Evolutionary conservation across 2,797 vertebrate species (phyloP), one percentile per base, ranked within the genome.

Genomic region (Hylomyscus alleni): DNA sequence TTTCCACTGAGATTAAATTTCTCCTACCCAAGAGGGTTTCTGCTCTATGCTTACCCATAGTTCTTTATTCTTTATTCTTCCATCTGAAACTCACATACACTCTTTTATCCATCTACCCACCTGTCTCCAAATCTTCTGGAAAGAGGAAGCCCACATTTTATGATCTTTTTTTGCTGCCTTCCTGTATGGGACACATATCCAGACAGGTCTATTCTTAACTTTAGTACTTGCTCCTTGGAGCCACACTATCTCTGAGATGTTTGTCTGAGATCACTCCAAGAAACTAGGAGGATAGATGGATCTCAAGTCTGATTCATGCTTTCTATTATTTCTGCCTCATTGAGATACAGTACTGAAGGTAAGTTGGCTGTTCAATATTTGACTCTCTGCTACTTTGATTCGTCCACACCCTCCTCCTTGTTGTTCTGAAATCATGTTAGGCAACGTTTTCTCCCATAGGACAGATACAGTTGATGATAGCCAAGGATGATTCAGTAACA

Each of bases 271-370:
- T 75, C 40, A 91, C 65, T 83, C 82, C 34, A 83, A 7, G 47
- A 37, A 69, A 77, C 58, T 34, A 78, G 40, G 24, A 87, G 58
- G 37, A 58, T 2, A n/a, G 37, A n/a, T 11, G 17, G 6, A 52
- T 29, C n/a, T 76, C 52, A 65, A 85, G 50, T 40, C 34, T 91
- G 22, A 75, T 72, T 29, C 80, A 56, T 72, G 6, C 60, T 77
- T 95, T 89, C 67, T 92, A 22, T 50, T 85, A 47, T 56, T 93
- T 84, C 26, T 24, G 12, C 31, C 62, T 86, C 83, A n/a, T 24
- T 85, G 62, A 67, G 31, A 67, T 50, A 31, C 83, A 67, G 29
- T n/a, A 22, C 31, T 52, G 83, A 86, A 47, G 20, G 20, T 24
- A 86, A 47, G 15, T 34, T 31, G 82, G 40, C 40, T 62, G 9